A percentile compares a stretch with the other conserved stretches of the same genome.
These are phyloP conservation scores for Punctoribates punctum DNA, from an alignment of 2,888 invertebrate species.

Conservation along the genomic window DNA sequence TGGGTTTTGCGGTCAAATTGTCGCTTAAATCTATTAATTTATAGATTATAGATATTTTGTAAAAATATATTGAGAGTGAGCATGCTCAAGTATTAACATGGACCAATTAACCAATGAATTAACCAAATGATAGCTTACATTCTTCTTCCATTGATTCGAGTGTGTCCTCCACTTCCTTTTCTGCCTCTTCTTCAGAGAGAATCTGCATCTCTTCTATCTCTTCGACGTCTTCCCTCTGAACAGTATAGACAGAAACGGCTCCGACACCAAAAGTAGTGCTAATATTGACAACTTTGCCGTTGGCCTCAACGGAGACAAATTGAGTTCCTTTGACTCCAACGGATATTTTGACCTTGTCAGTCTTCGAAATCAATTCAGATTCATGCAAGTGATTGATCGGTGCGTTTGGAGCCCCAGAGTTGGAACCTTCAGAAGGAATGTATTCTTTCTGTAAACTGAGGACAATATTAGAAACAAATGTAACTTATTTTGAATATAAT, in stretches of 20 bases:
- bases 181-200: neutral
- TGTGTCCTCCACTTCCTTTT: neutral
- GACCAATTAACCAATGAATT: too few relatives aligned
- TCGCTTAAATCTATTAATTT: neutral
- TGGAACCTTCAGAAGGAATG: neutral
- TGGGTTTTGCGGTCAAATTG: neutral
- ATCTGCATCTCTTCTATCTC: neutral
- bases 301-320: slow-evolving; percentile 7
- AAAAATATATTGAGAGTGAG: too few relatives aligned
- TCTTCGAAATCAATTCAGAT: neutral
- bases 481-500: neutral
- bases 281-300: slow-evolving; percentile 4
- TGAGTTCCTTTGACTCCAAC: slow-evolving; percentile 6
- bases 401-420: neutral
- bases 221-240: neutral
- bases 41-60: too few relatives aligned
- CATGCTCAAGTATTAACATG: too few relatives aligned
- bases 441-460: slow-evolving; percentile 4
- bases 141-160: neutral
- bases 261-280: slow-evolving; percentile 6
- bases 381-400: neutral
- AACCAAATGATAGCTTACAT: neutral
- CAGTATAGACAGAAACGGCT: neutral
- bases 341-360: neutral
- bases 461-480: neutral